These are phyloP conservation scores for Muscicapa striata DNA, from an alignment of 2,797 vertebrate genomes.

Conservation along the genomic window DNA sequence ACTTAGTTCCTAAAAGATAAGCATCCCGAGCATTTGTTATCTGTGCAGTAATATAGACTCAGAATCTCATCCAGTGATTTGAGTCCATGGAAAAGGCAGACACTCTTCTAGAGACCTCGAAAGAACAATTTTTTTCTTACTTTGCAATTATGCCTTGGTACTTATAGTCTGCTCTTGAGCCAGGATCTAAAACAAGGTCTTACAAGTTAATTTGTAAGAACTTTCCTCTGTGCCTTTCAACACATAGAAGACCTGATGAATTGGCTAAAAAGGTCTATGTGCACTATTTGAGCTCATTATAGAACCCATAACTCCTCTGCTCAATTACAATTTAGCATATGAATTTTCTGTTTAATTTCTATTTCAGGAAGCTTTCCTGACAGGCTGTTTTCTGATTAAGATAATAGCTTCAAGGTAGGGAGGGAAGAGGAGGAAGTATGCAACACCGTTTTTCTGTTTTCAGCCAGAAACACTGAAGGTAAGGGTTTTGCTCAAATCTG, in stretches of 20 bases:
- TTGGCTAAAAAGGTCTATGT: not conserved
- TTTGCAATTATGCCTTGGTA: not conserved
- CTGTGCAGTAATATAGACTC: not conserved
- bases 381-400: not conserved
- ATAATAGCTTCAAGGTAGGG: not conserved
- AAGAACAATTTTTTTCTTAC: not conserved
- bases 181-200: not conserved
- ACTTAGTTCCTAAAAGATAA: not conserved
- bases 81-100: not conserved
- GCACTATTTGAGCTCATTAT: not conserved
- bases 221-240: not conserved
- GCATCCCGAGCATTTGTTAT: not conserved
- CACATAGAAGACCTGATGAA: not conserved
- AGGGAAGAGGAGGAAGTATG: not conserved
- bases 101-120: not conserved
- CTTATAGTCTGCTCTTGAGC: not conserved
- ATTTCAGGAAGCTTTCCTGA: not conserved
- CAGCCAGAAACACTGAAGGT: not conserved
- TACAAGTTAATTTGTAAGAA: not conserved
- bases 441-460: not conserved
- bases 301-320: not conserved
- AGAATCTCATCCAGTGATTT: not conserved
- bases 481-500: not conserved
- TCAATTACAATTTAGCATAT: not conserved
- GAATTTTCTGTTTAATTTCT: not conserved